Base-by-base conservation (phyloP, 2,888 invertebrate species). In the Sinohyriopsis cumingii region DNA sequence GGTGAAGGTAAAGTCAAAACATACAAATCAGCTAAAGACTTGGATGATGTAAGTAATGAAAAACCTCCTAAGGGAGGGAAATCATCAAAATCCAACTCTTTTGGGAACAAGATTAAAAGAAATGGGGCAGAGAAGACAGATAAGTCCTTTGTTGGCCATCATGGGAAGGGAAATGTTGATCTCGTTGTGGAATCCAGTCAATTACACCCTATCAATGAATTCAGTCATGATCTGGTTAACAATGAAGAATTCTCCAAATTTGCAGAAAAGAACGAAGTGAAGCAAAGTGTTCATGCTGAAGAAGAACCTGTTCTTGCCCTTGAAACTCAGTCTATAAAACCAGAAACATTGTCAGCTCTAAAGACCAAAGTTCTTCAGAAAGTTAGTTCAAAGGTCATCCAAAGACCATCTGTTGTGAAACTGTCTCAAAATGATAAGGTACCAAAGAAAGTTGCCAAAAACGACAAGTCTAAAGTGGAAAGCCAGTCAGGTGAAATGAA, bases 1-100 rank as follows among this genome's bases (percentile, higher is more conserved):
- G 84, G 83, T 33, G 71, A 74, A 15, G 86, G 86, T n/a, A 84
- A 83, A 69, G 71, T 86, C 18, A 71, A 67, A 33, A 82, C 83
- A 18, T 86, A 82, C 72, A 82, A 76, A 62, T 80, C 81, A 20
- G 73, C 69, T 33, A 75, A 72, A 60, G 86, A 86, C 63, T 71
- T 82, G 57, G 63, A 71, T n/a, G 69, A 69, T 56, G 57, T 64
- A 2, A n/a, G 56, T 63, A 20, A 59, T 59, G 59, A n/a, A 45
- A 45, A 45, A 45, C 45, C 45, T 45, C 45, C 9, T 15, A 45
- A 45, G 45, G 45, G 45, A 45, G 15, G 45, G 12, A 25, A 45
- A 63, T 63, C 63, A 54, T 45, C 63, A 5, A 63, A n/a, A 9
- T n/a, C 22, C 45, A 63, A 54, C 22, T 54, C 28, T n/a, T 19